Evolutionary conservation across 2,797 vertebrate genomes (phyloP).

Genomic region (Pseudochirops corinnae): DNA sequence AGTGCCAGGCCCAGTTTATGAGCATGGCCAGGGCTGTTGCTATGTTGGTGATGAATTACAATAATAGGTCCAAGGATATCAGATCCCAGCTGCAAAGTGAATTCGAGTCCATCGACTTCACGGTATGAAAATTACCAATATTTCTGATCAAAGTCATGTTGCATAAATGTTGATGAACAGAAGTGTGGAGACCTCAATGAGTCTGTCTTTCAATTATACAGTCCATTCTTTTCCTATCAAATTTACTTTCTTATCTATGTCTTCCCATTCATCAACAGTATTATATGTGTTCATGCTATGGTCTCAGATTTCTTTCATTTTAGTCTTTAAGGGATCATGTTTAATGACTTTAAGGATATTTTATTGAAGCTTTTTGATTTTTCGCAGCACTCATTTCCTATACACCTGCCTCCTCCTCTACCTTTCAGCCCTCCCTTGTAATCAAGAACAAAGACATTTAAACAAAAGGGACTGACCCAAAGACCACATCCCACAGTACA

Average conservation of each 20-base stretch:
- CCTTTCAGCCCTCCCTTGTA: neutral
- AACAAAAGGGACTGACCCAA: neutral
- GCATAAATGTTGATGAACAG: neutral
- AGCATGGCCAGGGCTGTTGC: slow-evolving; percentile 24
- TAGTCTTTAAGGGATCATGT: slow-evolving; percentile 28
- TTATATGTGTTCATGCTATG: slow-evolving; percentile 27
- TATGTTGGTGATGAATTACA: slow-evolving; percentile 43
- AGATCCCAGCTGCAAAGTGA: slow-evolving; percentile 49
- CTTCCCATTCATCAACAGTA: slow-evolving; percentile 23
- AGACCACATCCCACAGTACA: neutral
- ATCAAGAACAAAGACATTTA: neutral
- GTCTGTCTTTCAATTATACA: slow-evolving; percentile 44
- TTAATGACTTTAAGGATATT: slow-evolving; percentile 30
- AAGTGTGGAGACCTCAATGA: slow-evolving; percentile 1
- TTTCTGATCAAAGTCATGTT: slow-evolving; percentile 26
- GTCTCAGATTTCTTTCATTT: slow-evolving; percentile 49
- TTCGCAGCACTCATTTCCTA: slow-evolving; percentile 22
- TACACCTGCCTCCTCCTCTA: slow-evolving; percentile 25
- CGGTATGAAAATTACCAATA: neutral
- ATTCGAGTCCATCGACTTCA: slow-evolving; percentile 37
- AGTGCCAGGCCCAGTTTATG: slow-evolving; percentile 54
- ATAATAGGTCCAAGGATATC: slow-evolving; percentile 51
- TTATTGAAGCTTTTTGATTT: neutral
- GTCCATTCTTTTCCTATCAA: slow-evolving; percentile 54
- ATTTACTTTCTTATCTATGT: slow-evolving; percentile 57